Evolutionary conservation across 1,140 invertebrate genomes (phyloP), one percentile per base, ranked within the genome.

Genomic region (Nasonia vitripennis): DNA sequence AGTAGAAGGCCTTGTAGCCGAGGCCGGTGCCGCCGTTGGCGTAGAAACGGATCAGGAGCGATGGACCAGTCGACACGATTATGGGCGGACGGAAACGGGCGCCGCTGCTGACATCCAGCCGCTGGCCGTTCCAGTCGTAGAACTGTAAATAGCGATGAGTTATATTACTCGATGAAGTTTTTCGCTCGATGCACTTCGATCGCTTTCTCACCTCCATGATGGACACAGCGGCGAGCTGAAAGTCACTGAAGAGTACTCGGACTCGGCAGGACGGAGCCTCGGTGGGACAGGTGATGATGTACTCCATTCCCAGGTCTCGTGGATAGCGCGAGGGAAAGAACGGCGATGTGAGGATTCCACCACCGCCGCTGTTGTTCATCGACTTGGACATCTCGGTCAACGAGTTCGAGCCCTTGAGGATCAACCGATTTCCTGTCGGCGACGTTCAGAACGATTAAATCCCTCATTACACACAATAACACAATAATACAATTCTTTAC

Each of bases 281-380:
- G 55, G 91, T 89, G 0, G 92, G 91, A 89, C 96, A 95, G 20
- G 93, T 94, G 37, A 96, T 93, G 6, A 96, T 92, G 87, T 96
- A 95, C 88, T 96, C 96, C 82, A 95, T 94, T 73, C 94, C 95
- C 87, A 96, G 94, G 87, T 96, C 96, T 27, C 95, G 93, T 0
- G 96, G 95, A 92, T 96, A 96, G 14, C 94, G 92, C 86, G 95
- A 93, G 0, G 96, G 96, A 85, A 96, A 96, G 90, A 96, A 96
- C 3, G 96, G 96, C 6, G 96, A 95, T 71, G 91, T 94, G 79
- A 96, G 86, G 77, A 93, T 91, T 0, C 94, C 94, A 12, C 90
- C 88, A 12, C 90, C 88, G 2, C 86, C 88, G 5, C 91, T 92
- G 51, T 89, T 91, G 89, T 94, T 88, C 88, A 92, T 86, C 88